A percentile compares a stretch with the other conserved stretches of the same genome.
Evolutionary conservation across 2,888 invertebrate genomes (phyloP).

Genomic region (Melipona bicolor): DNA sequence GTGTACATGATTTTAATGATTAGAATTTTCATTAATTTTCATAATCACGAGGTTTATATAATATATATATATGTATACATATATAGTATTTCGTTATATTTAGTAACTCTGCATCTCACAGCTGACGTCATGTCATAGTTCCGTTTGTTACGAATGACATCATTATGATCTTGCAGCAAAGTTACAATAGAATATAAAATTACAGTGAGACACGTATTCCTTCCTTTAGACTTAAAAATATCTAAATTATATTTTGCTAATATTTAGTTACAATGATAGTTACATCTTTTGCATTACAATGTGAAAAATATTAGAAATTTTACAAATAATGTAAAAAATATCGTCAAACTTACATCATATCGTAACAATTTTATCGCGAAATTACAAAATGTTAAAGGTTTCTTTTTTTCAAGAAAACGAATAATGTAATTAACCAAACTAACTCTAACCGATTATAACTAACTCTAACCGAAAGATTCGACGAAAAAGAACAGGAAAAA

Average conservation of each 20-base stretch:
- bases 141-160: not conserved
- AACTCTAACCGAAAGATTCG: not conserved
- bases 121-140: not conserved
- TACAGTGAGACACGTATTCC: not conserved
- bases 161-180: not conserved
- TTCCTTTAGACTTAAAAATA: not conserved
- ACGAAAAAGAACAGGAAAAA: not conserved
- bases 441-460: not conserved
- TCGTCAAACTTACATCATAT: not conserved
- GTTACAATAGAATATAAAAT: slow-evolving; percentile 2
- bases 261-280: not conserved
- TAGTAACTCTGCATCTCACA: not conserved
- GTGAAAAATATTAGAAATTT: not conserved
- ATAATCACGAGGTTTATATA: not conserved
- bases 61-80: not conserved
- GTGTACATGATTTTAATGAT: not conserved
- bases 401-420: not conserved
- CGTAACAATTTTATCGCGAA: not conserved
- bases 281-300: not conserved
- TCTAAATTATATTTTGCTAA: not conserved
- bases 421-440: too few relatives aligned
- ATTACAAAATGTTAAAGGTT: not conserved
- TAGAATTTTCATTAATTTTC: not conserved
- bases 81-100: not conserved
- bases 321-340: too few relatives aligned